Percentiles rank a stretch among this genome's conserved stretches.
phyloP scores from a whole-genome alignment of 2,797 vertebrate genomes.

The Enteromius viviparus region DNA sequence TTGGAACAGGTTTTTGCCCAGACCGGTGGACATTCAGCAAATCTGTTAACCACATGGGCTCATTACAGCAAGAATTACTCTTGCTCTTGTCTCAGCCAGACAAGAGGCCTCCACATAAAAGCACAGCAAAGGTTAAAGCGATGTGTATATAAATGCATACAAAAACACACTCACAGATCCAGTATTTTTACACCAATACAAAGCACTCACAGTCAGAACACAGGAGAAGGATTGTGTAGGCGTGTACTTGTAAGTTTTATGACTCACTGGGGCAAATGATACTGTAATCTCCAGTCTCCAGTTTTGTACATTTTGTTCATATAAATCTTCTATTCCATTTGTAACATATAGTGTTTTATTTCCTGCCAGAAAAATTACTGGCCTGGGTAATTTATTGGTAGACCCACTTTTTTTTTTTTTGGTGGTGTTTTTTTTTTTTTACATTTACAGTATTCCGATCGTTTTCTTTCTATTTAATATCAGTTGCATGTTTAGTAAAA shows the following conservation, averaged over 20 bases:
- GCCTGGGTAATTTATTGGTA: neutral
- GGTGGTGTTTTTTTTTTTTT: no score
- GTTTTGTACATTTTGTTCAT: constrained; percentile 8
- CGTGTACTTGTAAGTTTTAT: constrained; percentile 23
- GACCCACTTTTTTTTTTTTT: no score
- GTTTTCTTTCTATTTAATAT: neutral
- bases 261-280: constrained; percentile 27
- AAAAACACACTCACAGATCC: neutral
- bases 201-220: neutral
- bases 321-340: constrained; percentile 4
- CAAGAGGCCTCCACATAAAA: constrained; percentile 8
- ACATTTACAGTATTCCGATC: neutral
- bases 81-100: constrained; percentile 15
- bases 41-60: constrained; percentile 52
- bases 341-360: neutral
- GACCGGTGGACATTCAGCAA: constrained; percentile 49
- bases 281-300: neutral
- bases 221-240: constrained; percentile 22
- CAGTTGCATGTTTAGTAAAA: neutral
- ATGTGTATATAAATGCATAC: constrained; percentile 5
- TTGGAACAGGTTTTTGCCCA: constrained; percentile 58
- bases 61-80: constrained; percentile 46
- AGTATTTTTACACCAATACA: constrained; percentile 11
- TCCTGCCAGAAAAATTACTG: neutral
- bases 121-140: constrained; percentile 21